Evolutionary conservation across 2,888 invertebrate genomes (phyloP), one percentile per base, ranked within the genome.

Genomic region (Bembecia ichneumoniformis): DNA sequence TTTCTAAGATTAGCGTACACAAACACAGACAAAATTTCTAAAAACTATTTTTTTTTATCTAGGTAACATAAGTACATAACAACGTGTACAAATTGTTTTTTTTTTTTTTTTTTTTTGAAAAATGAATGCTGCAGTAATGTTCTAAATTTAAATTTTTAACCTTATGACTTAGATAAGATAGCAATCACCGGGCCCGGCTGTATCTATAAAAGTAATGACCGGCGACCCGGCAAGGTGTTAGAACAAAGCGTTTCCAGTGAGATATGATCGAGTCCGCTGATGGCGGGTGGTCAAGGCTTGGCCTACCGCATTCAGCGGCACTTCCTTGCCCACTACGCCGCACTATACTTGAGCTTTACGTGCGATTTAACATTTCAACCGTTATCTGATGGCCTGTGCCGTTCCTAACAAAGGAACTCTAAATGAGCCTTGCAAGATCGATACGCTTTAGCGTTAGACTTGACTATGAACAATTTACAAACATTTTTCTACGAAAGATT

Each of bases 331-430:
- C 68, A 62, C 64, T 11, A 44, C 59, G 62, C 61, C 60, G 62
- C 68, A 66, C 69, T 67, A 66, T 70, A 73, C 74, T 74, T 74
- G 69, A 75, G 78, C 74, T 71, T 81, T 77, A 83, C 79, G 77
- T 81, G 81, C 82, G 74, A 82, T 82, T 77, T 78, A 77, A 72
- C 70, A 75, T 76, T 82, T 64, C 57, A 59, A 64, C 49, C 68
- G 71, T 82, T 83, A 84, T 84, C 84, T 73, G 82, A 83, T 83
- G 74, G 72, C 78, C 77, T 75, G 48, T 36, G 45, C 67, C 64
- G 64, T 59, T 63, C 64, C 64, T 65, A 74, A 77, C 80, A 77
- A 81, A 77, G 68, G 74, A 70, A 60, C 70, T 68, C 64, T 70
- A 71, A 75, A 71, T 72, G 72, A 73, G 63, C 55, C 59, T 69